Base-by-base conservation (phyloP, 2,113 vertebrate genomes). In the Synchiropus splendidus region DNA sequence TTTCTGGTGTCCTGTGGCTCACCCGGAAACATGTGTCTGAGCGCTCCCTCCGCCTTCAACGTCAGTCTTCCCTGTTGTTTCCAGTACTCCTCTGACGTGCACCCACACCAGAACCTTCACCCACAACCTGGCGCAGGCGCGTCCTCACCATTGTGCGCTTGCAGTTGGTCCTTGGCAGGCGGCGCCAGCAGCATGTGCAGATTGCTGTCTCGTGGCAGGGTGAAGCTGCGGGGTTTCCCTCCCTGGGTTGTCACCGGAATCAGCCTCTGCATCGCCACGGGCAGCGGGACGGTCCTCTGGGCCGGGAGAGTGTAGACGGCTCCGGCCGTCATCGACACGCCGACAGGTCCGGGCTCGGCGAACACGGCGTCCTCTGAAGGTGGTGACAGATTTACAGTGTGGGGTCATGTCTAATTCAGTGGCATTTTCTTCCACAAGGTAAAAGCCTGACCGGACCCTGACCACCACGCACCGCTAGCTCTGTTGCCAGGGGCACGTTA, bases 191-290 rank as follows among this genome's bases (percentile, higher is more conserved):
- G 89, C 41, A 87, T 86, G 74, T 95, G 91, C 45, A 98, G 92
- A 48, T 90, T 90, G 12, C 92, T 89, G 50, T 97, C 94, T 65
- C 92, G 87, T 15, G 94, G 94, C 79, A 98, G 87, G 1, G 94
- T 97, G 74, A 92, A 97, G 72, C 94, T 97, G 61, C 94, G 89
- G 45, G 91, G 94, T 71, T 97, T 98, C 61, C 92, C 92, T 1
- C 85, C 90, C 36, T 73, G 64, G 35, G 74, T 72, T 70, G 86
- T 78, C n/a, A 89, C 84, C 1, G 92, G 90, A 56, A 92, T 91
- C 35, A 89, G 89, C 51, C 94, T 92, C 4, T 97, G 95, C 80
- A 92, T 92, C 58, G 95, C 92, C 77, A 91, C 34, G 46, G 78
- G 80, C 69, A 74, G 88, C 52, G 92, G 85, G 69, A 91, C 88